Conservation (phyloP, 2,113 vertebrate genomes). For the Cochlearius cochlearius region DNA sequence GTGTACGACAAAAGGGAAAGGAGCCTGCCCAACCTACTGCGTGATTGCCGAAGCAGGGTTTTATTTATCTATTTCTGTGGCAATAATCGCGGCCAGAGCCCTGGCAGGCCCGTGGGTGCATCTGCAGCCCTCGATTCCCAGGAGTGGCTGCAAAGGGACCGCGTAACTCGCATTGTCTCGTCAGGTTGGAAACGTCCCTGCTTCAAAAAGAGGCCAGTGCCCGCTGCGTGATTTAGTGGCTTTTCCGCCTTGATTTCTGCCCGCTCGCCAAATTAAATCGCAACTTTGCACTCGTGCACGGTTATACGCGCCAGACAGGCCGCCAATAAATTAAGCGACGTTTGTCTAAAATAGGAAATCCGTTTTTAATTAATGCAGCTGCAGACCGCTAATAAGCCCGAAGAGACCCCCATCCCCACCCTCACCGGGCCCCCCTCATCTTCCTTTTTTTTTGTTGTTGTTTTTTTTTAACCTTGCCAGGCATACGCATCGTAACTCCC, state of each 20-base stretch:
- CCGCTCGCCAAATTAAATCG: background rate
- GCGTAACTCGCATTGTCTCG: background rate
- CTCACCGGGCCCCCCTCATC: no score
- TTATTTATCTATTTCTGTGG: background rate
- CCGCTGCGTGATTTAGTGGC: background rate
- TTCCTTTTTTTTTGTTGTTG: no score
- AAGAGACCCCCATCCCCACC: background rate
- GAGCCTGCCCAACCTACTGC: background rate
- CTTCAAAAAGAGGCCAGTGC: background rate
- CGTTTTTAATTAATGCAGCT: background rate
- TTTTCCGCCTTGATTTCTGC: background rate
- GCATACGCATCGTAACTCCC: background rate
- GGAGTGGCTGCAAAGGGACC: background rate
- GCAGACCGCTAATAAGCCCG: background rate
- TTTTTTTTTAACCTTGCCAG: background rate
- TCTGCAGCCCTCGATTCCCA: background rate
- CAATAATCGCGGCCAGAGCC: background rate
- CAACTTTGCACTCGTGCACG: background rate
- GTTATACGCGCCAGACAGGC: constrained; percentile 11
- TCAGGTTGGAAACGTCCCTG: background rate
- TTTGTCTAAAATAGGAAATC: constrained; percentile 18
- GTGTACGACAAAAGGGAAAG: background rate
- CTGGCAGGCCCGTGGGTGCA: background rate
- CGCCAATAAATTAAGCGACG: background rate
- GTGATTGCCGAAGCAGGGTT: background rate